Conservation (phyloP, 2,113 vertebrate genomes). For the Guaruba guarouba region DNA sequence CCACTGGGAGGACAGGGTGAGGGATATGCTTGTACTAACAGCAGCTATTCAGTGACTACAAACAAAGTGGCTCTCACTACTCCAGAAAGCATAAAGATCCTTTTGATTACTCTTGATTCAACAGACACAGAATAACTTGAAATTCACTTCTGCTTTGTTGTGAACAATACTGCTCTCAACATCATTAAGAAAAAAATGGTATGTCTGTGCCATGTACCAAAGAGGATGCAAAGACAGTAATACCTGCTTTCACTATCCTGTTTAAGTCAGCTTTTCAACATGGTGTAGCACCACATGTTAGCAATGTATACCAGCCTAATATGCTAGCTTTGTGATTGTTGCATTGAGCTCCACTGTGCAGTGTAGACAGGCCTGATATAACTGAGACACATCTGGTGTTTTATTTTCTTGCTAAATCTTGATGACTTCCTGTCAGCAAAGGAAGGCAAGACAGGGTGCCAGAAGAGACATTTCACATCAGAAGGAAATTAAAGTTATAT, state of each 20-base stretch:
- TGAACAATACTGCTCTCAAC: background rate
- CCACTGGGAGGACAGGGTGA: background rate
- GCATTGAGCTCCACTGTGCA: background rate
- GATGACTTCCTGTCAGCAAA: conserved; percentile 48
- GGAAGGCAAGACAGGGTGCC: conserved; percentile 27
- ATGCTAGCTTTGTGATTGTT: background rate
- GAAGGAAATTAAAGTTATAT: conserved; percentile 47
- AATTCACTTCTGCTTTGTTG: background rate
- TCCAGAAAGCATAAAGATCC: background rate
- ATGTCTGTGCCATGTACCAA: background rate
- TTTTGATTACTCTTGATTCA: conserved; percentile 6
- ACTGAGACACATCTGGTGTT: conserved; percentile 44
- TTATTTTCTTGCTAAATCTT: conserved; percentile 52
- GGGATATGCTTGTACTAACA: background rate
- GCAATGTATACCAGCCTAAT: background rate
- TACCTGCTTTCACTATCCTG: background rate
- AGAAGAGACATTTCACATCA: conserved; percentile 36
- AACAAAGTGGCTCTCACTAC: background rate
- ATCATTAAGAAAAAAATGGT: background rate
- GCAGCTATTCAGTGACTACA: background rate
- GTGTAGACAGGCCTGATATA: background rate
- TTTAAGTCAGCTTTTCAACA: background rate
- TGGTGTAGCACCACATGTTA: background rate
- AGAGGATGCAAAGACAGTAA: background rate
- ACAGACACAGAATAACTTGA: background rate